Evolutionary conservation across 2,797 vertebrate species (phyloP).

Genomic region (Emydoidea blandingii): DNA sequence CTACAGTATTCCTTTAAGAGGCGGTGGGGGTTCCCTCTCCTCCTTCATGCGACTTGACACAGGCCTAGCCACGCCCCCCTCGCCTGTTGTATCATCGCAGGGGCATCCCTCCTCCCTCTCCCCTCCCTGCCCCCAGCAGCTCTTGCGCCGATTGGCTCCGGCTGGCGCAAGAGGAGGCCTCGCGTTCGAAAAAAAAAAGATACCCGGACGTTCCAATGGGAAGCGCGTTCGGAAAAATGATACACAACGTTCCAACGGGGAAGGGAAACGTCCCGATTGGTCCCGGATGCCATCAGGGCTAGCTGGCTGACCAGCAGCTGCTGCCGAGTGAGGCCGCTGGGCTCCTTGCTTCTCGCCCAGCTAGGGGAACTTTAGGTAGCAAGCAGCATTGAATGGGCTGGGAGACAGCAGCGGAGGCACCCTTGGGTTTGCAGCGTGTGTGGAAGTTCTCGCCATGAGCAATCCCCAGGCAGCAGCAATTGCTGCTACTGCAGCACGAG

Average conservation of each 20-base stretch:
- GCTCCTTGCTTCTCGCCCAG: background rate
- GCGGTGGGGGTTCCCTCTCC: background rate
- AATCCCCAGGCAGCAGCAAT: background rate
- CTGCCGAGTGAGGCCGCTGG: background rate
- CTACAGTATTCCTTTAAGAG: background rate
- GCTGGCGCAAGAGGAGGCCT: conserved; percentile 55
- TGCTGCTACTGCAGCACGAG: background rate
- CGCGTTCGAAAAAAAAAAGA: background rate
- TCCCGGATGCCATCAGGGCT: conserved; percentile 66
- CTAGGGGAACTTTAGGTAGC: conserved; percentile 28
- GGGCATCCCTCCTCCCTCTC: background rate
- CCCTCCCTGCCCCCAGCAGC: background rate
- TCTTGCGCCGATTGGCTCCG: conserved; percentile 50
- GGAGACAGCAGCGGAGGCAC: conserved; percentile 24
- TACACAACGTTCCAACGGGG: conserved; percentile 10
- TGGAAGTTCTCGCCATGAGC: conserved; percentile 1
- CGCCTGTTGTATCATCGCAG: background rate
- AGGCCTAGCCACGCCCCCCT: background rate
- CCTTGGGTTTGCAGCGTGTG: background rate
- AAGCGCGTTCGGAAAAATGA: background rate
- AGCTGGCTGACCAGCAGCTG: conserved; percentile 23
- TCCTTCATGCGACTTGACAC: conserved; percentile 1
- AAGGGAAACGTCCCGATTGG: conserved; percentile 46
- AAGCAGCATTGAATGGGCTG: conserved; percentile 12
- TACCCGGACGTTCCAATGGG: conserved; percentile 8